Base-by-base conservation (phyloP, 2,888 invertebrate species). In the Synanthedon formicaeformis region DNA sequence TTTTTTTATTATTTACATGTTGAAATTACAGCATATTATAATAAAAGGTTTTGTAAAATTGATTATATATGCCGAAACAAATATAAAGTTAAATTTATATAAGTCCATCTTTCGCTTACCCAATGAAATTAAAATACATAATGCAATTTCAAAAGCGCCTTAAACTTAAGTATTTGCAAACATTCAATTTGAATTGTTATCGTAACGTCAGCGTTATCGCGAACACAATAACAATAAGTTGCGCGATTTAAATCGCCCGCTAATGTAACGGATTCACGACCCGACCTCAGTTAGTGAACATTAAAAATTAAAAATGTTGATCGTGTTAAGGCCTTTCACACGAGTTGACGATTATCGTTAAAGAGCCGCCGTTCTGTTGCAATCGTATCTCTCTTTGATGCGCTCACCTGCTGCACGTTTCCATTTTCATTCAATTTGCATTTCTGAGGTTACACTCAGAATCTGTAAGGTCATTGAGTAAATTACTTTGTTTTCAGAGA, bases 381-480 rank as follows among this genome's bases (percentile, higher is more conserved):
- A 74, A 74, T 65, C 60, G 59, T 55, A 55, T 56, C 60, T 63
- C 57, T 61, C 62, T 66, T 69, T 69, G 71, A 72, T 68, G 70
- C 65, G 67, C 58, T 51, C 55, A 60, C 55, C 55, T 48, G 23
- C 52, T 51, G 63, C 23, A 50, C 6, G 68, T 69, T 65, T 67
- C 57, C 76, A 65, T 59, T 68, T 41, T 8, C 27, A 34, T 8
- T 8, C 2, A 34, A 34, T 10, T 34, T 34, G 34, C 34, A 34
- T 34, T 34, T 34, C 34, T 27, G 27, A 27, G 2, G 27, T 27
- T 27, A 2, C 27, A n/a, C n/a, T n/a, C n/a, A n/a, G n/a, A n/a
- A n/a, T n/a, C n/a, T n/a, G n/a, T n/a, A n/a, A n/a, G n/a, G n/a
- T n/a, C n/a, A n/a, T n/a, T n/a, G n/a, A n/a, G n/a, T n/a, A n/a